Base-by-base conservation (phyloP, 2,888 invertebrate species). In the Apodemia mormo region DNA sequence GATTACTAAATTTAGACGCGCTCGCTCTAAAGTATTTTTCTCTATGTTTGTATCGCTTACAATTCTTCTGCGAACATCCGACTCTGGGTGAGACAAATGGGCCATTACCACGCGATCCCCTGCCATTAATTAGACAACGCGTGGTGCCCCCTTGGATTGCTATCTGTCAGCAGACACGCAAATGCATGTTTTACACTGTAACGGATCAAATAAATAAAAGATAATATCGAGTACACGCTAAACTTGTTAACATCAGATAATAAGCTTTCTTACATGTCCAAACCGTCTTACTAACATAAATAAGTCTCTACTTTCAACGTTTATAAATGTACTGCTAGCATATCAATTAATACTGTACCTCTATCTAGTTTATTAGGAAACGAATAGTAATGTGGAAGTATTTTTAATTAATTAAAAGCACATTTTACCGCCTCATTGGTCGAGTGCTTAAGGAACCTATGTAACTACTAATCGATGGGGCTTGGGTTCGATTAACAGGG, bases 1-100 rank as follows among this genome's bases (percentile, higher is more conserved):
- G 5, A 1, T 5, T 49, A 2, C 4, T 4, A 49, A 29, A 58
- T 29, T 30, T 29, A 29, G 61, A 61, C 2, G 61, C 30, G 58
- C 10, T 58, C 12, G 12, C 61, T 61, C 61, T 61, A 61, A 8
- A 61, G 14, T 12, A 61, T 30, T 30, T 30, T 61, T 61, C 12
- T 61, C 61, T 33, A 61, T 12, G 61, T 61, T 12, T 14, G 61
- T 61, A 89, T 89, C 89, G 89, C 90, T 88, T 88, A 88, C 90
- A 86, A 88, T 89, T 88, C 88, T 88, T 87, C 89, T 88, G 88
- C 85, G 89, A 85, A 85, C 88, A 89, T 90, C 89, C 90, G 89
- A 87, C 89, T 81, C 77, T 68, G 71, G 80, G 81, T 75, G 83
- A 88, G 89, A 90, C 89, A 88, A 90, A 90, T 89, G 89, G 87